Evolutionary conservation across 2,113 vertebrate species (phyloP), one percentile per base, ranked within the genome.

Genomic region (Calyptommatus sinebrachiatus): DNA sequence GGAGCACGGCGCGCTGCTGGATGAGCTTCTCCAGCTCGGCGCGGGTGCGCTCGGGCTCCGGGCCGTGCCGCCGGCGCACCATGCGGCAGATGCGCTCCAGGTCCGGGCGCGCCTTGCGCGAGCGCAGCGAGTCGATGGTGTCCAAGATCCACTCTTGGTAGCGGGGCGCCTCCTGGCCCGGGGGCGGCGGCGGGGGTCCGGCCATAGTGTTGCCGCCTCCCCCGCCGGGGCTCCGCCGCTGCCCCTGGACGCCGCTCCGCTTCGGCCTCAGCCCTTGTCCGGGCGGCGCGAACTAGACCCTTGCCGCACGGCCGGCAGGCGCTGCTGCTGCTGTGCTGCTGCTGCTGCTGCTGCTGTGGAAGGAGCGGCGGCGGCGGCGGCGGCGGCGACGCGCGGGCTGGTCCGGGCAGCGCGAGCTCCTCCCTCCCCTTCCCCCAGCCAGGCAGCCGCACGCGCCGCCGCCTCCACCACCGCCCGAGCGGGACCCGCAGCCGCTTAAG

Each of bases 61-160:
- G 96, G 87, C 97, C 97, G 94, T 97, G 97, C 86, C 97, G 93
- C 88, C 97, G 95, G 91, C 96, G 95, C 91, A 97, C 96, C 97
- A 97, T 97, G 92, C 96, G 93, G 93, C 97, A 97, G 91, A 97
- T 97, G 91, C 97, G 94, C 92, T 97, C 96, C 91, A 97, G 94
- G 95, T 97, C 97, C 88, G 97, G 97, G 90, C 97, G 94, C 84
- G 97, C 97, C 96, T 97, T 97, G 53, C 97, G 94, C 85, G 97
- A 97, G 92, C 97, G 95, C 91, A 97, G 94, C 83, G 97, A 97
- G 95, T 97, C 97, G 91, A 97, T 97, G 81, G 97, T 97, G 91
- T 97, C 97, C 91, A 97, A 86, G 70, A 97, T 97, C 97, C 97
- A 97, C 90, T 97, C 96, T 82, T 96, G 95, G 93, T 97, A 97